A percentile compares a stretch with the other conserved stretches of the same genome.
Evolutionary conservation across 2,797 vertebrate species (phyloP).

Genomic region (Falco biarmicus): DNA sequence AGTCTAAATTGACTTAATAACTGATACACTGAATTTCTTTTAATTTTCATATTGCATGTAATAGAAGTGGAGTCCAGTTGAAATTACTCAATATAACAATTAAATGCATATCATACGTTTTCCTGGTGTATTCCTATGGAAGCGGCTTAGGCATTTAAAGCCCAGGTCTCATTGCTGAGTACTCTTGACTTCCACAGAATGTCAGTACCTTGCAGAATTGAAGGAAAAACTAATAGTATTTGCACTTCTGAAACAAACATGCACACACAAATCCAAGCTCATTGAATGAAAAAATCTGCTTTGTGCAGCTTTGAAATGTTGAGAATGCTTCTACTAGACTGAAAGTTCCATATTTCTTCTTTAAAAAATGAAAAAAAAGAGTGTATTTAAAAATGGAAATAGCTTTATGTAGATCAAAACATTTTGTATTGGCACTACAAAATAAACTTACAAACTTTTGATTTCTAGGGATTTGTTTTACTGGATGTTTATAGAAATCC

Average conservation of each 20-base stretch:
- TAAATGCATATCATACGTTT: background rate
- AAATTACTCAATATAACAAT: background rate
- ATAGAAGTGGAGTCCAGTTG: background rate
- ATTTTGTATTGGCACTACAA: background rate
- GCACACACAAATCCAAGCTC: background rate
- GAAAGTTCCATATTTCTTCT: background rate
- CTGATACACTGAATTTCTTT: background rate
- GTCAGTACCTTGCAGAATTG: background rate
- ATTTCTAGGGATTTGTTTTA: background rate
- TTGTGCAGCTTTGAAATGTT: background rate
- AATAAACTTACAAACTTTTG: background rate
- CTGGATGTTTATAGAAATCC: background rate
- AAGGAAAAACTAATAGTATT: constrained; percentile 8
- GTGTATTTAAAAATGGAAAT: background rate
- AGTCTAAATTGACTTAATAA: background rate
- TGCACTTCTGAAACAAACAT: constrained; percentile 29
- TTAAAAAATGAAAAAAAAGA: background rate
- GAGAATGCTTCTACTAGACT: background rate
- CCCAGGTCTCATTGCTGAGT: background rate
- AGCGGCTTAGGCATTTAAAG: background rate
- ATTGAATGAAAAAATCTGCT: constrained; percentile 39
- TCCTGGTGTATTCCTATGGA: background rate
- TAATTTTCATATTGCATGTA: background rate
- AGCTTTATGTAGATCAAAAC: background rate
- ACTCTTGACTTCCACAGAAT: background rate